Evolutionary conservation across 1,140 invertebrate species (phyloP), one percentile per base, ranked within the genome.

Genomic region (Diorhabda sublineata): DNA sequence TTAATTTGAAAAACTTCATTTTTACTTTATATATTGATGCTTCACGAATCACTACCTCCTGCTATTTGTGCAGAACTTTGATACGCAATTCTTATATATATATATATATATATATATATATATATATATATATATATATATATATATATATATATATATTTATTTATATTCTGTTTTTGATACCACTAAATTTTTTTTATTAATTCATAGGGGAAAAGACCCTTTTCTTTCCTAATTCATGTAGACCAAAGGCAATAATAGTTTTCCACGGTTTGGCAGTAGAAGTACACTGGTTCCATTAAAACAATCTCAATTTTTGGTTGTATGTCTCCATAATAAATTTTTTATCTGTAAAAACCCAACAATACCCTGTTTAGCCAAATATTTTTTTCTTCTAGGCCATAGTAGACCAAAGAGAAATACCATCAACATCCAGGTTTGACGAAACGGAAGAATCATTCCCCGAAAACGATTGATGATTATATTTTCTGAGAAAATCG

Each of bases 331-430:
- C 52, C 6, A 56, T 1, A n/a, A 56, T 6, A 2, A 56, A 7
- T 56, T 7, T 7, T 7, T 7, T 2, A n/a, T 6, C 6, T 6
- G 52, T 56, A 56, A 56, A 56, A 56, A 7, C n/a, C 6, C 6
- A 7, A n/a, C 6, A 26, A 2, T 9, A 61, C 2, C 5, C 3
- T 42, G 8, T 61, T 8, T 6, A 41, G 11, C 42, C n/a, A 61
- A 45, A 26, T 3, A 9, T 42, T 63, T 42, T 68, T 58, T 8
- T 52, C 62, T 52, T 64, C 61, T 64, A 75, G 74, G 63, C 60
- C 42, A 59, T 74, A 8, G 64, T 74, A 61, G 73, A 75, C 69
- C 70, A 74, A 66, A 70, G 71, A 57, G 71, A 73, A 61, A 56
- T 45, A 42, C 58, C 56, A 8, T 63, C 59, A 6, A 72, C 58